Evolutionary conservation across 2,888 invertebrate genomes (phyloP), one percentile per base, ranked within the genome.

Genomic region (Ectobius pallidus): DNA sequence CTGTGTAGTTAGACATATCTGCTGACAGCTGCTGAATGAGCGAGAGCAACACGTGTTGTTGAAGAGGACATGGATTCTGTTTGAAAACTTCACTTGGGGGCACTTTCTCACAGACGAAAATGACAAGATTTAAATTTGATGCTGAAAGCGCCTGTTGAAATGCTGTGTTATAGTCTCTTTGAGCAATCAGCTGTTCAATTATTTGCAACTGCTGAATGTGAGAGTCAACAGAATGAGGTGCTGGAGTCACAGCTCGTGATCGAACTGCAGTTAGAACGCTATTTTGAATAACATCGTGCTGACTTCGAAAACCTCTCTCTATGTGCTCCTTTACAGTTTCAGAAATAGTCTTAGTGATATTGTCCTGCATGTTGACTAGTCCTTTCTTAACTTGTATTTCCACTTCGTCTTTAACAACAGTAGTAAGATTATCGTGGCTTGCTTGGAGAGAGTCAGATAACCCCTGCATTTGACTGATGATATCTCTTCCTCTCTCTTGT

Each of bases 1-100:
- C 93, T 14, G 95, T 94, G 79, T 95, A 91, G 76, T 91, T 90
- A 75, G 88, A 87, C 85, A 98, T 89, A 81, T 97, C 97, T 0
- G 95, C 93, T 20, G 96, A 93, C 22, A 97, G 89, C 83, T 98
- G 98, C 81, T 98, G 97, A 78, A 99, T 93, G 32, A 99, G 88
- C 2, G 97, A 96, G 69, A 99, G 86, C 76, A 98, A 86, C 73
- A 97, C 95, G 78, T 93, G 94, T 82, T 97, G 97, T 77, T 92
- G 91, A 73, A 97, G 88, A 27, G 89, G 87, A 79, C 94, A 94
- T 2, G 88, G 85, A 18, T 89, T 87, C 61, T 79, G 79, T 65
- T 83, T 84, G 84, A 97, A 95, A 75, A 96, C 92, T 75, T 87
- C 87, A 71, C 88, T 87, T 0, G 94, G 92, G 80, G 95, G 92